Evolutionary conservation across 1,140 invertebrate species (phyloP), one percentile per base, ranked within the genome.

Genomic region (Drosophila lini): DNA sequence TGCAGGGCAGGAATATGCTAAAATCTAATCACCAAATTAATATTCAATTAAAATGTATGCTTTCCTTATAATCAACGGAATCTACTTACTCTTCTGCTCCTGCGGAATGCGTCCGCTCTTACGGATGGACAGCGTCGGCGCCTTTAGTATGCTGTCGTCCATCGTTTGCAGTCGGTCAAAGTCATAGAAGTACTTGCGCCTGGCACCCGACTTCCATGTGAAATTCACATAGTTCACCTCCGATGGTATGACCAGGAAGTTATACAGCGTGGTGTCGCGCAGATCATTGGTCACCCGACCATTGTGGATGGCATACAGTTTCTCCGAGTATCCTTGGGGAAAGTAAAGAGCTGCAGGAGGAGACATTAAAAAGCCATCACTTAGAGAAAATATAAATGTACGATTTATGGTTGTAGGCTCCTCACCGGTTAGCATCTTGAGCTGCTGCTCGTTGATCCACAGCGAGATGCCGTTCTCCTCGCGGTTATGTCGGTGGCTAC

Each of bases 191-290:
- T 98, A 98, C 88, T 96, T 96, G 92, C 96, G 97, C 38, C 94
- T 55, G 0, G 93, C 28, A n/a, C 96, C 97, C 15, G 97, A 96
- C 91, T 96, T 96, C 97, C 97, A 98, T 8, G 97, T 98, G 84
- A 98, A 98, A 92, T 98, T 98, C 4, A 98, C 97, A 83, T 96
- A 96, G 47, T 95, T 95, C 36, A 98, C 96, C 94, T 98, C 97
- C 15, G 97, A 96, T 0, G 97, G 97, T 84, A 98, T 98, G 25
- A 97, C 95, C 56, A 98, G 92, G 91, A 97, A 96, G 81, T 95
- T 96, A 80, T 98, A 97, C 80, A 98, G 97, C 90, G 97, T 97
- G 5, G 97, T 97, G 92, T 98, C 97, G 56, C 97, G 92, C 55
- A 98, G 95, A 92, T 98, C 97, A 7, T 96, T 95, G 13, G 96